Evolutionary conservation across 2,888 invertebrate genomes (phyloP), one percentile per base, ranked within the genome.

Genomic region (Silvanus unidentatus): DNA sequence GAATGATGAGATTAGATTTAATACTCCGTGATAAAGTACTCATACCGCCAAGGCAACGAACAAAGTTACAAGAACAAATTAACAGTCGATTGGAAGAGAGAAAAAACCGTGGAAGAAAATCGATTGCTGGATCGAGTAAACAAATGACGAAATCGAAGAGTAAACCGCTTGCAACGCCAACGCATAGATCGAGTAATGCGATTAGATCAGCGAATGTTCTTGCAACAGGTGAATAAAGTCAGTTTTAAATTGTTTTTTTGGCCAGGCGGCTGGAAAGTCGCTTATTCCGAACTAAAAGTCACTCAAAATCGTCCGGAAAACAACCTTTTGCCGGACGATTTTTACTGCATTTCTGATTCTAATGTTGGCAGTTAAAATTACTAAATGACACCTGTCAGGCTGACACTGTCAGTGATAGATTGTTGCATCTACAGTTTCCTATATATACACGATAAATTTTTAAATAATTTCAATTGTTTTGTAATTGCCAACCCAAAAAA

Each of bases 71-170:
- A 57, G 81, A 81, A 58, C 79, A 80, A 59, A 66, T 68, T 34
- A 75, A 77, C 57, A 73, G 75, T 45, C 69, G 78, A 16, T 65
- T 80, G 35, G 79, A 80, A 52, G 79, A 79, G 53, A 71, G 79
- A 28, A 75, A 77, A 54, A 74, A 73, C 48, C 70, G 75, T 55
- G 69, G 71, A 37, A 66, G 74, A 53, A 76, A 74, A 60, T 52
- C 63, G 1, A 48, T 65, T 10, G 68, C 68, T 15, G 64, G 70
- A 16, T 63, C 69, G 9, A 70, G 70, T 44, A 70, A 70, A 46
- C 69, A 68, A 50, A 42, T 61, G 8, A 47, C 63, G 11, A 70
- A 71, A 58, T 50, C 62, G 30, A 66, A 65, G 51, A 50, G 54
- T 4, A 49, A 64, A 36, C 57, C 63, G 1, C 50, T 58, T 2